Percentiles rank a stretch among this genome's conserved stretches.
phyloP scores from a whole-genome alignment of 2,113 vertebrate species.

The Bucco capensis region DNA sequence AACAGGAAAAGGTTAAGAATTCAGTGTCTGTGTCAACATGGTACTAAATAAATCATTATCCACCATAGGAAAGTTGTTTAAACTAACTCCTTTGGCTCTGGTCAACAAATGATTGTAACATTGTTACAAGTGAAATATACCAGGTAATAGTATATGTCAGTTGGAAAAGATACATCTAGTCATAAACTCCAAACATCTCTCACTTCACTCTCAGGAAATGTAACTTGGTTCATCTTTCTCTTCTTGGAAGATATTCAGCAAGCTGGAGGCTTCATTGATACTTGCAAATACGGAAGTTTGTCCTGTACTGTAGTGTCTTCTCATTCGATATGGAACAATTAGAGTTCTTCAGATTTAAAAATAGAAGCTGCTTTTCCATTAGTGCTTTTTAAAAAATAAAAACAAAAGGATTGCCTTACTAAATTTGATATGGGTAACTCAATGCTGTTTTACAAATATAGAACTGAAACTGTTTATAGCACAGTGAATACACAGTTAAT shows the following conservation, averaged over 20 bases:
- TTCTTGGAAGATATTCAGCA: constrained; percentile 83
- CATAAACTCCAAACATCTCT: constrained; percentile 86
- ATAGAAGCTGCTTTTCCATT: constrained; percentile 74
- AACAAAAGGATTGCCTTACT: constrained; percentile 73
- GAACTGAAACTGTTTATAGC: constrained; percentile 56
- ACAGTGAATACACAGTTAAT: constrained; percentile 33
- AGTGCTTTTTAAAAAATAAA: constrained; percentile 66
- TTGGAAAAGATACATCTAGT: constrained; percentile 82
- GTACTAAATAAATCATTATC: constrained; percentile 60
- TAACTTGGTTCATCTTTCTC: constrained; percentile 79
- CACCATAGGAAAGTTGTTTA: constrained; percentile 63
- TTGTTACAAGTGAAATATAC: constrained; percentile 74
- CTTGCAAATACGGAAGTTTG: constrained; percentile 84
- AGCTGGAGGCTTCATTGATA: constrained; percentile 77
- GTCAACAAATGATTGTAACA: constrained; percentile 76
- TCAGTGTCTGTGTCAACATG: constrained; percentile 46
- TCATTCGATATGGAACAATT: constrained; percentile 77
- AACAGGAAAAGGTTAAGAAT: constrained; percentile 64
- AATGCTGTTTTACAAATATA: constrained; percentile 69
- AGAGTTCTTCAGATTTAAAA: constrained; percentile 72
- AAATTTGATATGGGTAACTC: constrained; percentile 69
- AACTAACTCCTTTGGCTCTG: constrained; percentile 72
- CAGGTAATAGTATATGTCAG: constrained; percentile 92
- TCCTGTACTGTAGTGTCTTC: constrained; percentile 70
- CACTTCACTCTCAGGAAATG: constrained; percentile 87